Conservation (phyloP, 2,888 invertebrate genomes). For the Gandaritis pyraliata region DNA sequence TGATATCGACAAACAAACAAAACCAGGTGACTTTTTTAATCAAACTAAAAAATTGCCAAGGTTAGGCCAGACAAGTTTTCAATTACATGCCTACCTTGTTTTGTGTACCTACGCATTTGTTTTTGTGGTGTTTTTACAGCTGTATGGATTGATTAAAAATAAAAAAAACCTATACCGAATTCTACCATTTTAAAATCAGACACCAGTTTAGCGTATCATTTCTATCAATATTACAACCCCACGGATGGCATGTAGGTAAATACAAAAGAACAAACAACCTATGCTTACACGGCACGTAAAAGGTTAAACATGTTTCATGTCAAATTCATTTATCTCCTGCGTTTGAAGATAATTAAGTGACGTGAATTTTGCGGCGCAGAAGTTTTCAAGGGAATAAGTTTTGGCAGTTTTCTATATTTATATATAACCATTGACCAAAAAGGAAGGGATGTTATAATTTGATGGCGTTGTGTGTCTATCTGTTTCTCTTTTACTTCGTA, state of each 20-base stretch:
- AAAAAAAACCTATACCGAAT: too few relatives aligned
- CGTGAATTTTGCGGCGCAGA: constrained; percentile 3
- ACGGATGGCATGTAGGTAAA: constrained; percentile 10
- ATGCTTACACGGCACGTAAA: constrained; percentile 14
- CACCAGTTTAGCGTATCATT: too few relatives aligned
- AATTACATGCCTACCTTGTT: too few relatives aligned
- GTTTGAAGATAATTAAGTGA: constrained; percentile 23
- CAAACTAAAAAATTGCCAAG: too few relatives aligned
- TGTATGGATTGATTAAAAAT: too few relatives aligned
- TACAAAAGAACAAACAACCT: constrained; percentile 7
- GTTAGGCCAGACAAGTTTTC: neutral
- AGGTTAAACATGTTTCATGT: constrained; percentile 31
- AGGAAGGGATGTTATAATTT: too few relatives aligned
- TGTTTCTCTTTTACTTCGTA: too few relatives aligned
- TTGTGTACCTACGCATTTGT: neutral
- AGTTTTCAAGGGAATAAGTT: neutral
- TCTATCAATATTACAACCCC: neutral
- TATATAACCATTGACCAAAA: too few relatives aligned
- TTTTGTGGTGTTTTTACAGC: too few relatives aligned
- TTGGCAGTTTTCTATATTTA: too few relatives aligned
- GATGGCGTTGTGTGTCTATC: too few relatives aligned
- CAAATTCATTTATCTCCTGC: constrained; percentile 29
- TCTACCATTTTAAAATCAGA: too few relatives aligned
- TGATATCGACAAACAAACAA: constrained; percentile 13
- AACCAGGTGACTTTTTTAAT: constrained; percentile 1